Base-by-base conservation (phyloP, 2,113 vertebrate genomes). In the Octodon degus region DNA sequence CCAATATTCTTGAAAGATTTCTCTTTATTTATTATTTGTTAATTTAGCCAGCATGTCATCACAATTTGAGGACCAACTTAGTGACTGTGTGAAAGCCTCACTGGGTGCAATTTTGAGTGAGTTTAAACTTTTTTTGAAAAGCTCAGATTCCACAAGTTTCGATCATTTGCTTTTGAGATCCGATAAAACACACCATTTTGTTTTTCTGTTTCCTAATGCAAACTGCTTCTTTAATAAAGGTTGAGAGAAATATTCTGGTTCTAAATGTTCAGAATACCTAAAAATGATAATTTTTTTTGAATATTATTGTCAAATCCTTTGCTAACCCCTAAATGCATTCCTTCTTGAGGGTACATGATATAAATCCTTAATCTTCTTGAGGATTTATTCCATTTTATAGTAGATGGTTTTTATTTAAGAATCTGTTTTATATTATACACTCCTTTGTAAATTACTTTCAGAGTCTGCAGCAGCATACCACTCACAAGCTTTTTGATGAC, bases 371-470 rank as follows among this genome's bases (percentile, higher is more conserved):
- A 91, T 84, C 53, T 85, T 95, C 65, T 67, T 80, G n/a, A 91
- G 94, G 89, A 88, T 68, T 88, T 70, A 72, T 50, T 96, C 72
- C 62, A 95, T 82, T 91, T 91, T 34, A 40, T 13, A 95, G 60
- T 53, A 53, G 70, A 77, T 40, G 43, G 50, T 97, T 91, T 92
- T 85, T 90, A 76, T 86, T 27, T 63, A 72, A 83, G 55, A 94
- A 84, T 95, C 90, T 97, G 79, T 50, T 96, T 93, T 87, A 27
- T 22, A 94, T 96, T 90, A 93, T 53, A 91, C 86, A 89, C 40
- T 84, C 60, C 50, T 96, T 85, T 67, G 30, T 47, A 89, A 91
- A 91, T 94, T 72, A 89, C 80, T 94, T 68, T n/a, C 79, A n/a
- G 5, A 81, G 68, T 22, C 89, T 70, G 17, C 20, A 63, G 24